Base-by-base conservation (phyloP, 2,113 vertebrate species). In the Choloepus hoffmanni region DNA sequence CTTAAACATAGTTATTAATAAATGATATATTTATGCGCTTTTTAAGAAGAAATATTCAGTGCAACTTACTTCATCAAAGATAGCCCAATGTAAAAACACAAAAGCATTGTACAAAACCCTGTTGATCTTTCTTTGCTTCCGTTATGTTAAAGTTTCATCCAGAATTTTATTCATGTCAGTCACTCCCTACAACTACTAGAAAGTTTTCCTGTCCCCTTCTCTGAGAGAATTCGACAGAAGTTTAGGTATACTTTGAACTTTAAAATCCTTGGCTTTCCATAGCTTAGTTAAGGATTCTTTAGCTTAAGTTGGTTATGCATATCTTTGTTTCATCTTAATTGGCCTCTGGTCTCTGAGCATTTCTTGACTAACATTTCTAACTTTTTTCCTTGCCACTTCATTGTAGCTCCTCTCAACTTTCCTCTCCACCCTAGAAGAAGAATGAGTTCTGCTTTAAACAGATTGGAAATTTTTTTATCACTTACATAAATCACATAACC, bases 221-320 rank as follows among this genome's bases (percentile, higher is more conserved):
- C 67, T 89, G 92, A 97, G 95, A 58, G 87, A 95, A 85, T 92
- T 95, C 96, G 94, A 96, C 77, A 95, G 94, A 94, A 82, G 85
- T 81, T 97, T 90, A 50, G 82, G 55, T 62, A 95, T 90, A 62
- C 90, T 97, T 96, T 96, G 97, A 97, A 96, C 94, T 96, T 95
- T 85, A 96, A 97, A 96, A 94, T 58, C 92, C 82, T 72, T 88
- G 85, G 90, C 92, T 97, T 97, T 97, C 40, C 48, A 55, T 67
- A 83, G 87, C 90, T 93, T 96, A 95, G 96, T 98, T 94, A 98
- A 89, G 67, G 86, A 95, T 95, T 91, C 81, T 81, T 92, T 92
- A 90, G 94, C 94, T 90, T 97, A 92, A 89, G 78, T 92, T 89
- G 63, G n/a, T 90, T 92, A 77, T 89, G 70, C 62, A 76, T 11